Conservation (phyloP, 2,888 invertebrate genomes). For the Agrypnus murinus region DNA sequence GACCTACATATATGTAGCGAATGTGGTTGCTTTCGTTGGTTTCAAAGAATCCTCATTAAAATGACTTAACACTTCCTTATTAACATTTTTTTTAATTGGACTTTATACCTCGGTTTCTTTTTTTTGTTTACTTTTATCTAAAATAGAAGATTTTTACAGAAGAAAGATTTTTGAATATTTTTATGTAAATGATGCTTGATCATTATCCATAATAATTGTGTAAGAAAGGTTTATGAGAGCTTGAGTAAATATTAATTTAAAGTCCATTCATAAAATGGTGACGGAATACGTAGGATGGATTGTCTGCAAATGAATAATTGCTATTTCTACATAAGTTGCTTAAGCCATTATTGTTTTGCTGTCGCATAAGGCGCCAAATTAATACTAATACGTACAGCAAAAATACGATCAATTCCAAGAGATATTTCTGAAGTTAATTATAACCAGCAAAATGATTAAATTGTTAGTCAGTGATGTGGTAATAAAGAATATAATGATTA, state of each 20-base stretch:
- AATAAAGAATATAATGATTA: constrained; percentile 11
- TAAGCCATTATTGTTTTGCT: constrained; percentile 10
- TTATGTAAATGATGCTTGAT: too few species aligned
- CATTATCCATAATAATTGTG: too few species aligned
- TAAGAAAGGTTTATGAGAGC: too few species aligned
- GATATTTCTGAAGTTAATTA: constrained; percentile 5
- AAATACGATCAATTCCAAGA: constrained; percentile 15
- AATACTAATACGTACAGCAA: background rate
- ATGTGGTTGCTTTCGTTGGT: constrained; percentile 2
- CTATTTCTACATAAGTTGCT: background rate
- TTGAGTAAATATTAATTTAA: too few species aligned
- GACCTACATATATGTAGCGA: constrained; percentile 6
- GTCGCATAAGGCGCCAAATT: constrained; percentile 9
- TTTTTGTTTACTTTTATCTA: too few species aligned
- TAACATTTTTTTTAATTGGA: background rate
- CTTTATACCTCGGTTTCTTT: too few species aligned
- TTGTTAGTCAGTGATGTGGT: constrained; percentile 20
- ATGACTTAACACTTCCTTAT: background rate
- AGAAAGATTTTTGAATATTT: too few species aligned
- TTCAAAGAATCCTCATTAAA: background rate
- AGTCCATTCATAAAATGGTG: constrained; percentile 11
- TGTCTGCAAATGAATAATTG: constrained; percentile 11
- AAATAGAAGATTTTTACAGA: too few species aligned
- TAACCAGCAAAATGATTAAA: constrained; percentile 27
- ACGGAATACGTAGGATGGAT: constrained; percentile 7